These are phyloP conservation scores for Macrostomum lignano DNA, from an alignment of 1,140 invertebrate genomes.

Conservation along the genomic window DNA sequence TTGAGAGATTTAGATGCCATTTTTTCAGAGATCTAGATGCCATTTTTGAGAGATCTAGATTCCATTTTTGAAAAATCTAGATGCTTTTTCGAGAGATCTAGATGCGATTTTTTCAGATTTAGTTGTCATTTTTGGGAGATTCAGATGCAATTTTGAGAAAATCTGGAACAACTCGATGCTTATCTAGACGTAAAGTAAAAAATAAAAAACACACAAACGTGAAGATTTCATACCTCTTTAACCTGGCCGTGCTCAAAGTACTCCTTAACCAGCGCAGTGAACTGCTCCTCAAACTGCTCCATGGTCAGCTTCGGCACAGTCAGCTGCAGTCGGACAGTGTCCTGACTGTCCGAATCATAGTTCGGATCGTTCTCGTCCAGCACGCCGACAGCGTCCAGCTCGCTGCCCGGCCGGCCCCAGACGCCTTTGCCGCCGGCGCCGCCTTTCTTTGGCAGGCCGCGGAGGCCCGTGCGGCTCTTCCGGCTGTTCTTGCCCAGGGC, in stretches of 20 bases:
- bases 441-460: constrained; percentile 8
- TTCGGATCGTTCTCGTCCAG: constrained; percentile 45
- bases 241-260: constrained; percentile 67
- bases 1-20: too few relatives aligned
- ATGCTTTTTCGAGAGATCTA: too few relatives aligned
- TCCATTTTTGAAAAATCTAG: too few relatives aligned
- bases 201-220: too few relatives aligned
- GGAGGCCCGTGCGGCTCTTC: constrained; percentile 5
- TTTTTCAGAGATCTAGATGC: too few relatives aligned
- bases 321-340: constrained; percentile 40
- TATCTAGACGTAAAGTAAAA: too few relatives aligned
- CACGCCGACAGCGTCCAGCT: constrained; percentile 37
- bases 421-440: constrained; percentile 70
- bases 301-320: constrained; percentile 41
- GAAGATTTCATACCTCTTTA: too few relatives aligned
- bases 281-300: constrained; percentile 40
- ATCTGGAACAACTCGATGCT: too few relatives aligned
- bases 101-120: too few relatives aligned
- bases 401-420: constrained; percentile 55
- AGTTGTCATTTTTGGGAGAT: too few relatives aligned
- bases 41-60: too few relatives aligned
- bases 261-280: constrained; percentile 48
- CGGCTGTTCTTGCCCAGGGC: constrained; percentile 6
- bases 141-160: too few relatives aligned
- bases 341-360: constrained; percentile 50